Base-by-base conservation (phyloP, 2,797 vertebrate genomes). In the Fistularia commersonii region DNA sequence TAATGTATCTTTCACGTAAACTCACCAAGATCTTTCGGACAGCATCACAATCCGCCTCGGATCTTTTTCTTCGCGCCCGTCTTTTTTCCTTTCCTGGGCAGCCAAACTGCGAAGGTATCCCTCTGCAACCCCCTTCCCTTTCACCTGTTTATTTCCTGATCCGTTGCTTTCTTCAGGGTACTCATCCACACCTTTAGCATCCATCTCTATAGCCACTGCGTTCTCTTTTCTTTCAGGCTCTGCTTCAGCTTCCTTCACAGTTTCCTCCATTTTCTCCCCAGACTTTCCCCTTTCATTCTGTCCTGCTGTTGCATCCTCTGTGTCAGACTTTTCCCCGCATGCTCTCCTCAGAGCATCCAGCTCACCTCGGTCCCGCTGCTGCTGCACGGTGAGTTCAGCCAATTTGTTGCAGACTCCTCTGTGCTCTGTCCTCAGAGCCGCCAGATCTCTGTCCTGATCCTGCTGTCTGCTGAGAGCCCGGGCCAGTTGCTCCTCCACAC, bases 11-110 rank as follows among this genome's bases (percentile, higher is more conserved):
- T 41, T 57, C 8, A 31, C 3, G 3, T 3, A 1, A 10, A 60
- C 81, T 79, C 55, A 89, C 90, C 85, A 85, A n/a, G 88, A 89
- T 66, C 89, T 76, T 64, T 90, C 88, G 9, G 81, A 79, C 55
- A 89, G 61, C 89, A 89, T 89, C 39, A 83, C 74, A 7, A 86
- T 83, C 63, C 49, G 88, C 57, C 78, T 79, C 0, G 83, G 82
- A 41, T 85, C 85, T 43, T 48, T 85, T 14, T 62, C 71, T 23
- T 47, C 54, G 14, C 37, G 60, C 4, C 54, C 71, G 0, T 69
- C 83, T 44, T 64, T 82, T 56, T 70, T 88, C 41, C 73, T 87
- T 58, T 87, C 81, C 39, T 69, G 50, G 2, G 69, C 72, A 11
- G 79, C 84, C 64, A 86, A 49, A 56, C 60, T 80, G 34, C 80